These are phyloP conservation scores for Alviniconcha strummeri DNA, from an alignment of 2,888 invertebrate genomes.

Conservation along the genomic window DNA sequence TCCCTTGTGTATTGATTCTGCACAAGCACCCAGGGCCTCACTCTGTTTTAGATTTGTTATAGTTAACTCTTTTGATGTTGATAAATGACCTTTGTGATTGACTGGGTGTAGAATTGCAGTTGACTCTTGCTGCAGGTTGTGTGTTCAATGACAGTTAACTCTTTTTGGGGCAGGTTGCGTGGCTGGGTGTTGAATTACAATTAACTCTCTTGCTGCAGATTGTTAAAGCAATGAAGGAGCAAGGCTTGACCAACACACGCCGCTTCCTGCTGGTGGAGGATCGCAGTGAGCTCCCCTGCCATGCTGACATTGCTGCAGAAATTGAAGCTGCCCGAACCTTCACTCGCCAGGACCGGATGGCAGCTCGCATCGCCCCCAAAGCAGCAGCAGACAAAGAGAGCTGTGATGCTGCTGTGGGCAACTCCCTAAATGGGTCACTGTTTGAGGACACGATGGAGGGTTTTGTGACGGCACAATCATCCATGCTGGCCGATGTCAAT, in stretches of 20 bases:
- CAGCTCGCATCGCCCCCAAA: not conserved
- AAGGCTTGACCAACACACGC: slow-evolving; percentile 8
- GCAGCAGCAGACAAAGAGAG: not conserved
- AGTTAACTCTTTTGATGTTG: too few species aligned
- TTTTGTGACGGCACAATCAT: slow-evolving; percentile 28
- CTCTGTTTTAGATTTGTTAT: too few species aligned
- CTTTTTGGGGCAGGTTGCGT: too few species aligned
- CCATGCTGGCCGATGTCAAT: slow-evolving; percentile 4
- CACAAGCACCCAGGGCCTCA: too few species aligned
- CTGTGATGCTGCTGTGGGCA: not conserved
- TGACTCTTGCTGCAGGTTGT: too few species aligned
- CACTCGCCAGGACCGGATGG: slow-evolving; percentile 17
- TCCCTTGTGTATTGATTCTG: too few species aligned
- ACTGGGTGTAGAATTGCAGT: too few species aligned
- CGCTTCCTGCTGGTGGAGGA: slow-evolving; percentile 25
- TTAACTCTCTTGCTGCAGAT: slow-evolving; percentile 8
- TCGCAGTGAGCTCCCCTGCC: slow-evolving; percentile 27
- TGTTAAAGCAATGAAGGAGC: slow-evolving; percentile 23
- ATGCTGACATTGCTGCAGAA: slow-evolving; percentile 18
- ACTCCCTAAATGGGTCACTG: slow-evolving; percentile 27
- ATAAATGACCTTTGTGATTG: too few species aligned
- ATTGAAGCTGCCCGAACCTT: slow-evolving; percentile 14
- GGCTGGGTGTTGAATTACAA: too few species aligned
- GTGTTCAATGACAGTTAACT: too few species aligned
- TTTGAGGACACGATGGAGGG: slow-evolving; percentile 29